Evolutionary conservation across 2,797 vertebrate species (phyloP), one percentile per base, ranked within the genome.

Genomic region (Tinamus major): DNA sequence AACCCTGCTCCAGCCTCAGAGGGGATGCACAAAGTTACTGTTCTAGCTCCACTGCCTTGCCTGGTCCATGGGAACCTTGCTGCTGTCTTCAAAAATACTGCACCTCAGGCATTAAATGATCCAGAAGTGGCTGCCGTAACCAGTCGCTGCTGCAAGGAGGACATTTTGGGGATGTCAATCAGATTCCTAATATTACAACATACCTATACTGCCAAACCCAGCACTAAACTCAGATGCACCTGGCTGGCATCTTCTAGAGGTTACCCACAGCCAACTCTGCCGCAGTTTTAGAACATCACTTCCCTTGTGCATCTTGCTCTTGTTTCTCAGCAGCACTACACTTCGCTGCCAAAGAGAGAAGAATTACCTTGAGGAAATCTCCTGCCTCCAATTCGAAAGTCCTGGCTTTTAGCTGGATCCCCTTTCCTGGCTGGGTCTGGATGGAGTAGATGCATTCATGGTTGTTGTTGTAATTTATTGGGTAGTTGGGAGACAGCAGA

Each of bases 381-480:
- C 99, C 99, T 42, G 98, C 98, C 79, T 99, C 98, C 92, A 99
- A 98, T 64, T 98, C 97, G 77, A 99, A 99, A 56, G 99, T 98
- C 62, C 98, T 98, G 78, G 99, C 99, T 94, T 98, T 98, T 49
- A 99, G 98, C 94, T 99, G 99, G 95, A 99, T 99, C 48, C 99
- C 99, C 95, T 99, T 99, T n/a, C 99, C 99, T 0, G 99, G 98
- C 96, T 99, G 99, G 5, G 99, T 99, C 98, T 99, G 99, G 98
- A 99, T 99, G 96, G 99, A 99, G 98, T 99, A 99, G 98, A 99
- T 99, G 97, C 99, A 99, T 96, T 99, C 99, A 2, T 99, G 99
- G 97, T 99, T 98, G 98, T 99, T 99, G 97, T 97, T 98, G 93
- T 99, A 99, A 98, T 98, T 99, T 96, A 98, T 98, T 9, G 99